phyloP scores from a whole-genome alignment of 1,140 invertebrate species.

The Potamilus streckersoni region DNA sequence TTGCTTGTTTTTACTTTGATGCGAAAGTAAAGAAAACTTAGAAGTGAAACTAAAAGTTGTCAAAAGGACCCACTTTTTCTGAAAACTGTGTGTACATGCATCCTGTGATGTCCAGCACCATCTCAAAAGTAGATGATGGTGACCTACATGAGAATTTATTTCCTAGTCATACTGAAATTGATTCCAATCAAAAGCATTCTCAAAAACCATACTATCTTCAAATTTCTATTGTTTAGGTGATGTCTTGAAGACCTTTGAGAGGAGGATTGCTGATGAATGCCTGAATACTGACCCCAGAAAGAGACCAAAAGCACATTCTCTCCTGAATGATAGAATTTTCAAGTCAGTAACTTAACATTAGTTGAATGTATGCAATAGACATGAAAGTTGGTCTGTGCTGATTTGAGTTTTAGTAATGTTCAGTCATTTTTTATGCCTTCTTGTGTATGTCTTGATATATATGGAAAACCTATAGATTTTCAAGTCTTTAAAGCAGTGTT shows the following conservation, averaged over 20 bases:
- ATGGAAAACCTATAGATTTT: too few species aligned
- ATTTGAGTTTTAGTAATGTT: too few species aligned
- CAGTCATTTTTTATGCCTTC: too few species aligned
- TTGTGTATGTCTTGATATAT: too few species aligned
- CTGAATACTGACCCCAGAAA: constrained; percentile 51
- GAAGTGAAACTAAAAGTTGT: too few species aligned
- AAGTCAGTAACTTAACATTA: constrained; percentile 37
- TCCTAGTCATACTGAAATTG: neutral
- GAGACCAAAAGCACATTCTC: constrained; percentile 44
- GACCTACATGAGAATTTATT: too few species aligned
- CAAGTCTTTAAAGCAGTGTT: too few species aligned
- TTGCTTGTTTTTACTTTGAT: too few species aligned
- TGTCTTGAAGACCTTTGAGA: constrained; percentile 57
- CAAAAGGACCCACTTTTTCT: too few species aligned
- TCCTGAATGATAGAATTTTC: constrained; percentile 58
- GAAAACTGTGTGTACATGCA: neutral
- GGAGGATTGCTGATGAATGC: constrained; percentile 53
- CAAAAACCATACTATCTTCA: neutral
- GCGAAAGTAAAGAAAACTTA: too few species aligned
- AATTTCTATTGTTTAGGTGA: constrained; percentile 43
- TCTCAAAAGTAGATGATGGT: too few species aligned
- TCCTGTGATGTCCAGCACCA: neutral
- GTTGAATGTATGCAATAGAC: neutral
- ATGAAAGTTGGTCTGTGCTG: too few species aligned
- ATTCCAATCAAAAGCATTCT: neutral